Evolutionary conservation across 2,888 invertebrate species (phyloP).

Genomic region (Aleiodes alternator): DNA sequence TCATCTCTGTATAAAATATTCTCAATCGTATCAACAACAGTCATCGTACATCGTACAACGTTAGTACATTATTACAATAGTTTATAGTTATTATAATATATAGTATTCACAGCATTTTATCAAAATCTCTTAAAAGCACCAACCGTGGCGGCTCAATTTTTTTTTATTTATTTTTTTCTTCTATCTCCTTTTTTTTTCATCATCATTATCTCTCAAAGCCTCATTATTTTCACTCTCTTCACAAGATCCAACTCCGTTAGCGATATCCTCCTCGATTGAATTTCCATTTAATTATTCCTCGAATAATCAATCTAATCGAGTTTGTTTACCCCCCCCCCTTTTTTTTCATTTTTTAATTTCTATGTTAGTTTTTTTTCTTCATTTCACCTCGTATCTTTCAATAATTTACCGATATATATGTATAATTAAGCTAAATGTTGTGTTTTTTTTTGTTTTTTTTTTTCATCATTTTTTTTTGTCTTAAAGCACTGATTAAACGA

Average conservation of each 20-base stretch:
- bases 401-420: constrained; percentile 69
- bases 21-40: constrained; percentile 75
- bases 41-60: constrained; percentile 74
- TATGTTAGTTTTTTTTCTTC: constrained; percentile 40
- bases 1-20: constrained; percentile 75
- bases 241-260: constrained; percentile 25
- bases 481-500: constrained; percentile 76
- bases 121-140: constrained; percentile 74
- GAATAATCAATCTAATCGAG: constrained; percentile 29
- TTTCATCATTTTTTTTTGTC: constrained; percentile 59
- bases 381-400: constrained; percentile 53
- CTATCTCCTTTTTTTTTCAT: neutral
- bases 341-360: constrained; percentile 10
- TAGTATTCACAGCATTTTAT: constrained; percentile 75
- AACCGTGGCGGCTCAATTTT: constrained; percentile 61
- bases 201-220: neutral
- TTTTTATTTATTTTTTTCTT: constrained; percentile 38
- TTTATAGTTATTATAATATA: constrained; percentile 72
- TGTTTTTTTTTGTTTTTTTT: constrained; percentile 55
- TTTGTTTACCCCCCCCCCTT: constrained; percentile 13
- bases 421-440: constrained; percentile 72
- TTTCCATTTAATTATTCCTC: constrained; percentile 2
- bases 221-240: neutral
- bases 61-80: constrained; percentile 74
- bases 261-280: constrained; percentile 26